phyloP scores from a whole-genome alignment of 2,113 vertebrate genomes.

The Anoura caudifer region DNA sequence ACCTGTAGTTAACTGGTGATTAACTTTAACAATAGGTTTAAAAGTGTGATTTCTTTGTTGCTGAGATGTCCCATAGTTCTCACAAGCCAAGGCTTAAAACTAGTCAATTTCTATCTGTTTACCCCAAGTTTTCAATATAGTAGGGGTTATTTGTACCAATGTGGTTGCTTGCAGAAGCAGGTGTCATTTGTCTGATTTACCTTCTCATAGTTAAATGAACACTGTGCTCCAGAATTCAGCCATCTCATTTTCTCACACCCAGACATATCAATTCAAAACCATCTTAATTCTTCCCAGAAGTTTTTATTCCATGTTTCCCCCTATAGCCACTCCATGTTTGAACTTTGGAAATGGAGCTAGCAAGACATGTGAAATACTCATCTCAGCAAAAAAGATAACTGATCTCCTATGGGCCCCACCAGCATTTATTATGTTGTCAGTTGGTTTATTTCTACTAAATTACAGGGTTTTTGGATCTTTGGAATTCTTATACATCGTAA shows the following conservation, averaged over 20 bases:
- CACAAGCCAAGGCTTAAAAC: not conserved
- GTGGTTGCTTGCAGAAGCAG: not conserved
- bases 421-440: not conserved
- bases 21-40: not conserved
- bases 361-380: not conserved
- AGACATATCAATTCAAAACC: not conserved
- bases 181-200: not conserved
- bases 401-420: not conserved
- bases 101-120: not conserved
- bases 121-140: not conserved
- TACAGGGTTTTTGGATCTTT: not conserved
- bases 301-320: not conserved
- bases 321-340: not conserved
- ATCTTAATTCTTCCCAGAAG: not conserved
- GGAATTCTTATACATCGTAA: too few species aligned
- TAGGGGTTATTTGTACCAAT: not conserved
- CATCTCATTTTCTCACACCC: not conserved
- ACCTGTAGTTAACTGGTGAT: not conserved
- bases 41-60: not conserved
- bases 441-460: not conserved
- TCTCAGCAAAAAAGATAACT: not conserved
- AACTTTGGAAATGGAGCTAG: not conserved
- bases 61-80: not conserved
- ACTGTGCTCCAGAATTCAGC: not conserved
- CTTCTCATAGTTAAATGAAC: not conserved